Conservation (phyloP, 2,797 vertebrate species). For the Clarias laeviceps region DNA sequence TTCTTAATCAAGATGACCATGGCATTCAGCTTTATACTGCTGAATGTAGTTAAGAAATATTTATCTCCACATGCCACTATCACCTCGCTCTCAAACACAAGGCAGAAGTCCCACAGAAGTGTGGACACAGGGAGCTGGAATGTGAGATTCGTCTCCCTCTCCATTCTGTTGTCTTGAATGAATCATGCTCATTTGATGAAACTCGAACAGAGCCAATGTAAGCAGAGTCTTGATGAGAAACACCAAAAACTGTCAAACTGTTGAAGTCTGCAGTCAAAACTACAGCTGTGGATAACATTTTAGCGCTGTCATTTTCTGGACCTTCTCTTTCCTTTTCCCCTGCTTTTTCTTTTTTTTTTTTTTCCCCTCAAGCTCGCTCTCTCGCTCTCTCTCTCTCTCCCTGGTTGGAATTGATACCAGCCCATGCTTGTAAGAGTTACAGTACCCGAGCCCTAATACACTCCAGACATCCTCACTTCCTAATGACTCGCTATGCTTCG, state of each 20-base stretch:
- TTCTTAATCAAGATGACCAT: slow-evolving; percentile 27
- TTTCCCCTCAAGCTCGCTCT: slow-evolving; percentile 22
- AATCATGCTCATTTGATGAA: slow-evolving; percentile 70
- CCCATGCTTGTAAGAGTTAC: slow-evolving; percentile 75
- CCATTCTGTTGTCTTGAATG: slow-evolving; percentile 57
- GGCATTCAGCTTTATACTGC: slow-evolving; percentile 7
- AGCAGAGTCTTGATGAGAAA: slow-evolving; percentile 67
- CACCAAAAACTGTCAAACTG: slow-evolving; percentile 68
- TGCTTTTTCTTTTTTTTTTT: slow-evolving; percentile 7
- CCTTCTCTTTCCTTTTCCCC: slow-evolving; percentile 28
- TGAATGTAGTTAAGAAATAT: slow-evolving; percentile 37
- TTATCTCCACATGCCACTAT: slow-evolving; percentile 34
- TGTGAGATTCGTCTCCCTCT: slow-evolving; percentile 36
- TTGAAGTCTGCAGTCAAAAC: slow-evolving; percentile 68
- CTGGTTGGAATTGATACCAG: slow-evolving; percentile 68
- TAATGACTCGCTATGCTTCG: slow-evolving; percentile 80
- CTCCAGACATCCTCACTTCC: slow-evolving; percentile 81
- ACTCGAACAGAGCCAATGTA: slow-evolving; percentile 66
- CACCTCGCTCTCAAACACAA: slow-evolving; percentile 37
- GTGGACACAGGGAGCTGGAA: slow-evolving; percentile 51
- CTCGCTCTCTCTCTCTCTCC: slow-evolving; percentile 21
- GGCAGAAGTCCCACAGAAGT: slow-evolving; percentile 49
- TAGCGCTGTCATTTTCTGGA: slow-evolving; percentile 54
- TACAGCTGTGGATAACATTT: slow-evolving; percentile 60
- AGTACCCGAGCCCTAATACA: slow-evolving; percentile 77